A percentile compares a stretch with the other conserved stretches of the same genome.
phyloP scores from a whole-genome alignment of 2,113 vertebrate species.

The Vulpes ferrilata region DNA sequence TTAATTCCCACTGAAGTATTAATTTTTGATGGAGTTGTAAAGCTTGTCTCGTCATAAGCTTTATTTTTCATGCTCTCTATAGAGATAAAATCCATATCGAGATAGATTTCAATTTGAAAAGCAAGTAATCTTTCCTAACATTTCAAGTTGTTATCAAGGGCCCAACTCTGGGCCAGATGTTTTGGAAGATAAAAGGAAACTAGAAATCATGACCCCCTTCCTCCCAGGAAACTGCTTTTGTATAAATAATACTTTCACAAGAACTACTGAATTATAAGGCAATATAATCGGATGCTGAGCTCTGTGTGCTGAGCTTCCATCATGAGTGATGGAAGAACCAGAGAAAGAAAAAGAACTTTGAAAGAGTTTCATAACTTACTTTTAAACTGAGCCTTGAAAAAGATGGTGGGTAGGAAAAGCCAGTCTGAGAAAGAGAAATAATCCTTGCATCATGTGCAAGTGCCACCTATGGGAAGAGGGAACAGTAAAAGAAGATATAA shows the following conservation, averaged over 20 bases:
- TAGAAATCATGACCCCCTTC: background rate
- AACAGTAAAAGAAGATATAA: background rate
- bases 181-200: background rate
- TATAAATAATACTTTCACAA: background rate
- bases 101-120: slow-evolving; percentile 38
- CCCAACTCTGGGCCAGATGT: background rate
- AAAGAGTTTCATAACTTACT: background rate
- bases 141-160: background rate
- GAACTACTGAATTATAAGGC: background rate
- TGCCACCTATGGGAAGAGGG: background rate
- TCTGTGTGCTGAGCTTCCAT: background rate
- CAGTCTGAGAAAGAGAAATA: background rate
- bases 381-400: background rate
- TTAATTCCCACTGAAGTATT: background rate
- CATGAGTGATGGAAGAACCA: background rate
- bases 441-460: background rate
- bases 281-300: background rate
- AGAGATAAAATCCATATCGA: background rate
- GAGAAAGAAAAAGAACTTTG: background rate
- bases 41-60: background rate
- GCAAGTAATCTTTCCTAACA: slow-evolving; percentile 28
- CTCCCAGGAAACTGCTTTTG: background rate
- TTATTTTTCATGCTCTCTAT: background rate
- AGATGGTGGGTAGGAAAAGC: background rate
- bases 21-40: slow-evolving; percentile 31